These are phyloP conservation scores for Acanthornis magna DNA, from an alignment of 2,797 vertebrate species.

Conservation along the genomic window DNA sequence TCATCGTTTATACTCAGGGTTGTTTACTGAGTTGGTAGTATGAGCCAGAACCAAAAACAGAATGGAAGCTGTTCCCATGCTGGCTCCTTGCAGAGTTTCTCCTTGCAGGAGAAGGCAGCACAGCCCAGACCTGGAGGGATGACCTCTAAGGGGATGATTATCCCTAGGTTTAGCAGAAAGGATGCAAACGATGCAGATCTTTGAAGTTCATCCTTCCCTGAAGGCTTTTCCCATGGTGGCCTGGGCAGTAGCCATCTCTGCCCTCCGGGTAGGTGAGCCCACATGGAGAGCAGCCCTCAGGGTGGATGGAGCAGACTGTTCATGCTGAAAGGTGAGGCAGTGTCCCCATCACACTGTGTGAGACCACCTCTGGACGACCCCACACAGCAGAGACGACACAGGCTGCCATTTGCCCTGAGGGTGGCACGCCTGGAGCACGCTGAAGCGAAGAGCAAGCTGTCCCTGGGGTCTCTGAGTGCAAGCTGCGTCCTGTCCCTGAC, in stretches of 20 bases:
- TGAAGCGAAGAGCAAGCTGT: neutral
- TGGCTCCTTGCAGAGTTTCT: neutral
- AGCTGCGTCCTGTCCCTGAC: neutral
- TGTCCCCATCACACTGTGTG: neutral
- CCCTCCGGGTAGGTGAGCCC: neutral
- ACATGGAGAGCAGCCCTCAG: neutral
- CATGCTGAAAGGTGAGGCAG: neutral
- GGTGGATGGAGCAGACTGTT: neutral
- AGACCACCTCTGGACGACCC: neutral
- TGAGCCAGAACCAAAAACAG: neutral
- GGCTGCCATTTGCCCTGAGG: neutral
- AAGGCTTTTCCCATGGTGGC: neutral
- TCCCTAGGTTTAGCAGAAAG: neutral
- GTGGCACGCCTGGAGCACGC: neutral
- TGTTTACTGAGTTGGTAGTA: neutral
- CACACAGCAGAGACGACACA: neutral
- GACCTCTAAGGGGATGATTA: neutral
- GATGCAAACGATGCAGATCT: neutral
- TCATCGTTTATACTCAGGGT: fast-evolving
- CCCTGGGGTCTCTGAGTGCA: neutral
- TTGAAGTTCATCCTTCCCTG: neutral
- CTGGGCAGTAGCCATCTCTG: neutral
- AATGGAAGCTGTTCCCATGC: neutral
- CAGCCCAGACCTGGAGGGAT: neutral
- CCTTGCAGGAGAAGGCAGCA: neutral